Evolutionary conservation across 1,140 invertebrate species (phyloP).

Genomic region (Triops cancriformis): DNA sequence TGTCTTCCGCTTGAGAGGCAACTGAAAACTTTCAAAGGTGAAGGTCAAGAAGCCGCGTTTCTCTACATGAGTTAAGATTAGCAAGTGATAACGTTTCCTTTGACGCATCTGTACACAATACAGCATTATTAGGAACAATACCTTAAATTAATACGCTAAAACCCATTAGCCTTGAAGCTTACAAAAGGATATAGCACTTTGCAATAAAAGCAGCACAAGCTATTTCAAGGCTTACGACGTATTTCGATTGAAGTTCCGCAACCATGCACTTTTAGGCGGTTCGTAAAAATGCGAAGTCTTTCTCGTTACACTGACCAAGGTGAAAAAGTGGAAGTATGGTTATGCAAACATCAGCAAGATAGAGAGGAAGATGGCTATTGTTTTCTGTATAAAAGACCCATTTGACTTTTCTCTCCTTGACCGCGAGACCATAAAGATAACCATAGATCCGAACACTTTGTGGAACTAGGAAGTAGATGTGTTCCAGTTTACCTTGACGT

Average conservation of each 20-base stretch:
- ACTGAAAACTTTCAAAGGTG: background rate
- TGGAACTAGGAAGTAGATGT: background rate
- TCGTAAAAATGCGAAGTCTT: background rate
- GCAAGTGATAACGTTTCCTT: too few species aligned
- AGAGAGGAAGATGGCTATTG: background rate
- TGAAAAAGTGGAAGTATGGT: too few species aligned
- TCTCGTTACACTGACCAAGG: too few species aligned
- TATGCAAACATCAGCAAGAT: background rate
- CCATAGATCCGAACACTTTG: background rate
- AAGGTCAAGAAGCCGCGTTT: background rate
- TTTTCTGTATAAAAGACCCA: background rate
- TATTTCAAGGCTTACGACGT: background rate
- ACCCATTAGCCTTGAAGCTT: background rate
- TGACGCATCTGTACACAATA: too few species aligned
- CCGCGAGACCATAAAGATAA: background rate
- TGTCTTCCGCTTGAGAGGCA: background rate
- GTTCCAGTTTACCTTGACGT: slow-evolving; percentile 10
- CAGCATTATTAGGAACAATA: too few species aligned
- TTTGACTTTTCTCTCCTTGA: background rate
- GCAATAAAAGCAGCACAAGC: background rate
- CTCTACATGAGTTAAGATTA: background rate
- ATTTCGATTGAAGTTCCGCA: background rate
- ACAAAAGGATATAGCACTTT: background rate
- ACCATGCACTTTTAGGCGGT: background rate
- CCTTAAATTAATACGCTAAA: background rate